These are phyloP conservation scores for Edolisoma coerulescens DNA, from an alignment of 2,113 vertebrate genomes.

Conservation along the genomic window DNA sequence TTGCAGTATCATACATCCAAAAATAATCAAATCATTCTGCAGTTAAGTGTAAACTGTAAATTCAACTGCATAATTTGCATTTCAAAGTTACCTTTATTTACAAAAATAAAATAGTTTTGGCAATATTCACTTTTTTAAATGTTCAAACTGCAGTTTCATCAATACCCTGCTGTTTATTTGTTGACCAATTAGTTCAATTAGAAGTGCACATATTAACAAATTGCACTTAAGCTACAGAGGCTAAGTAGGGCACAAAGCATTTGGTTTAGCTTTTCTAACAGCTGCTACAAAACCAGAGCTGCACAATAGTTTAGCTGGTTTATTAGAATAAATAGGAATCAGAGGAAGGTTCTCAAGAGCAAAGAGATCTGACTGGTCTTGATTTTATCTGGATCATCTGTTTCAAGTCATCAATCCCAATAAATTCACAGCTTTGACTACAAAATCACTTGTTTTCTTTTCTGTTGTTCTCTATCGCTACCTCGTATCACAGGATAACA, in stretches of 20 bases:
- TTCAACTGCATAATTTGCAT: background rate
- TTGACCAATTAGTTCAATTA: constrained; percentile 32
- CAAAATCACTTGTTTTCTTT: background rate
- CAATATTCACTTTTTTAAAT: background rate
- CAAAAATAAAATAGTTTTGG: constrained; percentile 17
- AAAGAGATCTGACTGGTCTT: background rate
- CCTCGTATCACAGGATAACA: background rate
- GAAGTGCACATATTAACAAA: constrained; percentile 8
- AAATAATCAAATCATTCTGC: background rate
- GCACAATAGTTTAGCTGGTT: background rate
- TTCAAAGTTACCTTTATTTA: background rate
- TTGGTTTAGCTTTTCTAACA: background rate
- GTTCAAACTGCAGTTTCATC: background rate
- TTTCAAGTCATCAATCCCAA: background rate
- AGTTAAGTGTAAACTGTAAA: constrained; percentile 26
- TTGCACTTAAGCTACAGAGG: background rate
- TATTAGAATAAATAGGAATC: background rate
- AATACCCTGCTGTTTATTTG: background rate
- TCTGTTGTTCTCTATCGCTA: background rate
- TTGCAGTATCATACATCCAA: background rate
- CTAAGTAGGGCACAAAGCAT: background rate
- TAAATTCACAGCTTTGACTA: background rate
- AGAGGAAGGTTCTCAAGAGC: background rate
- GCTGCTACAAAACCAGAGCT: background rate
- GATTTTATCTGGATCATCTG: background rate